phyloP scores from a whole-genome alignment of 2,113 vertebrate species.

The Pavo muticus region DNA sequence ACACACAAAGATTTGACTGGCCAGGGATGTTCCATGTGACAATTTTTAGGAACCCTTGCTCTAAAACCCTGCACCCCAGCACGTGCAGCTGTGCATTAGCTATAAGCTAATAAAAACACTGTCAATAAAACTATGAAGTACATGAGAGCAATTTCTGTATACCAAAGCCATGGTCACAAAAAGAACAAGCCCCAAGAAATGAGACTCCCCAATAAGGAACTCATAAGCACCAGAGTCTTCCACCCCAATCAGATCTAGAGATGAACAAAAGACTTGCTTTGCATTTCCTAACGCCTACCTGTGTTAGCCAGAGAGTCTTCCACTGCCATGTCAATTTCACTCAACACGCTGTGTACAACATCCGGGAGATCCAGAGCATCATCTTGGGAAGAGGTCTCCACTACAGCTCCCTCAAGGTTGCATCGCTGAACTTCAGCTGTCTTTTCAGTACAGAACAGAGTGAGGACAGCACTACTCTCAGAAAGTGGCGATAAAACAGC shows the following conservation, averaged over 20 bases:
- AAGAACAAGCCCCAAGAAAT: not conserved
- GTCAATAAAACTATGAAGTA: not conserved
- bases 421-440: not conserved
- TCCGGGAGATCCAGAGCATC: constrained; percentile 75
- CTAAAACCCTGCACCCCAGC: not conserved
- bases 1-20: not conserved
- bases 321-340: constrained; percentile 68
- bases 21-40: not conserved
- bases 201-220: not conserved
- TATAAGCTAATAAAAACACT: not conserved
- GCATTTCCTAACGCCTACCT: constrained; percentile 45
- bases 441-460: constrained; percentile 72
- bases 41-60: not conserved
- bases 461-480: constrained; percentile 79
- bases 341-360: constrained; percentile 82
- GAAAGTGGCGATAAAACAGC: constrained; percentile 87
- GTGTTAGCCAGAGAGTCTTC: constrained; percentile 58
- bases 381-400: constrained; percentile 39
- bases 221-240: not conserved
- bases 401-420: not conserved
- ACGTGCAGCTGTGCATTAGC: not conserved
- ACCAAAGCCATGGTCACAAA: not conserved
- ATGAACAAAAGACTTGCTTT: not conserved
- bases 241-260: not conserved
- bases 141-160: not conserved